Evolutionary conservation across 2,113 vertebrate genomes (phyloP), one percentile per base, ranked within the genome.

Genomic region (Pterocles gutturalis): DNA sequence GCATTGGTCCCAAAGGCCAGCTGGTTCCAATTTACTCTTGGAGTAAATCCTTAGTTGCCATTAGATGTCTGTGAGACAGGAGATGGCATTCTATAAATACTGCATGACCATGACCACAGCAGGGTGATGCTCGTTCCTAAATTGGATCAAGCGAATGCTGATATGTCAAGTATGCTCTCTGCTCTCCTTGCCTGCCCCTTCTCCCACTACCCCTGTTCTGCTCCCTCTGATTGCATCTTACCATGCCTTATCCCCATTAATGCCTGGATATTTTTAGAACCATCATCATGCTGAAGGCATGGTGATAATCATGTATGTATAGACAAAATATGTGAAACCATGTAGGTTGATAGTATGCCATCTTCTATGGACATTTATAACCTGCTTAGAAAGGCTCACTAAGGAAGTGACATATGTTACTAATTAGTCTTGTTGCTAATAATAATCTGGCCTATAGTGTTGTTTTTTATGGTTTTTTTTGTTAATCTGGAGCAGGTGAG

Each of bases 71-170:
- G 80, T 78, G 83, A 96, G 87, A 57, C 73, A 62, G 91, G 80
- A 92, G 86, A 31, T 89, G 87, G 70, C 53, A 65, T 92, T 92
- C 97, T 97, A 97, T 97, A 97, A 97, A 97, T 97, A 97, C 49
- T 57, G 54, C 62, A 83, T 95, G 94, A 91, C 89, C 87, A 79
- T 61, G 92, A 67, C 89, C 89, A 92, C 2, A 3, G 78, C 7
- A 2, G 91, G 70, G 73, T 96, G 94, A 96, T 96, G 89, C 81
- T 94, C 11, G 0, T 90, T 97, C 89, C 96, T 91, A 96, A 97
- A 97, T 94, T 97, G 97, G 96, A 95, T 83, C 94, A 71, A 91
- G 89, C 1, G 0, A 95, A 92, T 18, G 62, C 49, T 94, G 95
- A 94, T 97, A 97, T 89, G 93, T 91, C 78, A 97, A 92, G 71